Evolutionary conservation across 2,797 vertebrate species (phyloP), one percentile per base, ranked within the genome.

Genomic region (Gambusia yucatana): DNA sequence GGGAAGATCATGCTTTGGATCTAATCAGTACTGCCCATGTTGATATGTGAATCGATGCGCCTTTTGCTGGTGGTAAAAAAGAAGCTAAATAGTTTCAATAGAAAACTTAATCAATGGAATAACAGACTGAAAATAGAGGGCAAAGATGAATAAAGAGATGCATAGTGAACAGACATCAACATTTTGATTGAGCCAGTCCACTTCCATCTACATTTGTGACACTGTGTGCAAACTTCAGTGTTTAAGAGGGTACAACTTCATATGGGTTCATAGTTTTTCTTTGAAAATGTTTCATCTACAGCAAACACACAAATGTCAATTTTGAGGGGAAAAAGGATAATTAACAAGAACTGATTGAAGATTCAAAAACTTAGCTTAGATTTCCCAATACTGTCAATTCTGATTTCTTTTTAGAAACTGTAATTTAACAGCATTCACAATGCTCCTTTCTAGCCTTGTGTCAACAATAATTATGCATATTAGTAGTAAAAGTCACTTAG

Each of bases 121-220:
- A 33, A 77, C 30, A 57, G n/a, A 69, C n/a, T 43, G 77, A 80
- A 55, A 78, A 78, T 82, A 79, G 69, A 52, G 16, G 76, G 44
- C 77, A 61, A 52, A 47, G 73, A 30, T 6, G 5, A 61, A 61
- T 61, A 14, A 10, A 61, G 57, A 87, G 77, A 83, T 30, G 86
- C 77, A 91, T 88, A 90, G 86, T 91, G 85, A 92, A 90, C 86
- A 87, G 86, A 89, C 88, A 92, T 93, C 86, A 94, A 91, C 82
- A 85, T 93, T 89, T 91, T 89, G 92, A 95, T 95, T 93, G 93
- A 95, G 95, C 92, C 87, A 84, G 79, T 81, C 82, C 77, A 86
- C 87, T 93, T 86, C 90, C 93, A 93, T 94, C 85, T 93, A 92
- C 91, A 91, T 91, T 92, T 71, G 63, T 88, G 85, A 92, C 88